Evolutionary conservation across 1,140 invertebrate species (phyloP).

Genomic region (Aphidius gifuensis): DNA sequence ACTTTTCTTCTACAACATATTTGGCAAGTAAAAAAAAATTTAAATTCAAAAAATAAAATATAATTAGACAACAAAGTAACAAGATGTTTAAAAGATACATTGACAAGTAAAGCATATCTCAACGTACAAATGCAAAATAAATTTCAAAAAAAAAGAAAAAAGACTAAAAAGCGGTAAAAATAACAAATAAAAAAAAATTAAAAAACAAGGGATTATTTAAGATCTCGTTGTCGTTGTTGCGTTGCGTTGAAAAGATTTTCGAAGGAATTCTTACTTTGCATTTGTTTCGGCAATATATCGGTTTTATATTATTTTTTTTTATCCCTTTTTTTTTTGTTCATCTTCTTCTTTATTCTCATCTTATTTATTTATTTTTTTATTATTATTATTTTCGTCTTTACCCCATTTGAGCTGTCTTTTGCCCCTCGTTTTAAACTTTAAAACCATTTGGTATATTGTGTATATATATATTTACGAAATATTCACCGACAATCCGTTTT

Average conservation of each 20-base stretch:
- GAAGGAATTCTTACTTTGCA: conserved; percentile 41
- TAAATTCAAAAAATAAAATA: no score
- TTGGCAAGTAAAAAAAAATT: no score
- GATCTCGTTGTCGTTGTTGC: neutral
- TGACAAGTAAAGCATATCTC: neutral
- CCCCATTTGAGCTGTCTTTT: neutral
- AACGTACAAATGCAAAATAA: neutral
- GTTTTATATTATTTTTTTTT: conserved; percentile 17
- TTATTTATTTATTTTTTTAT: conserved; percentile 14
- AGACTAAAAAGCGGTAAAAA: neutral
- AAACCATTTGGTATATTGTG: neutral
- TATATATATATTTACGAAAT: no score
- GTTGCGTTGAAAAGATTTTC: neutral
- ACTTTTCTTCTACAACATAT: no score
- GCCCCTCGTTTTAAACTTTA: neutral
- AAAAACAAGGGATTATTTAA: conserved; percentile 1
- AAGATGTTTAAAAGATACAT: neutral
- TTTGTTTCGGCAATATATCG: conserved; percentile 40
- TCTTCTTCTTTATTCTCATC: conserved; percentile 39
- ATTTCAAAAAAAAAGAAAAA: neutral
- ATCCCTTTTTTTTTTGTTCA: conserved; percentile 15
- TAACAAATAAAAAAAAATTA: neutral
- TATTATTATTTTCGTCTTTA: neutral
- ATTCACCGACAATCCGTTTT: no score
- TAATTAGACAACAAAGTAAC: no score